Base-by-base conservation (phyloP, 2,888 invertebrate genomes). In the Poecilus cupreus region DNA sequence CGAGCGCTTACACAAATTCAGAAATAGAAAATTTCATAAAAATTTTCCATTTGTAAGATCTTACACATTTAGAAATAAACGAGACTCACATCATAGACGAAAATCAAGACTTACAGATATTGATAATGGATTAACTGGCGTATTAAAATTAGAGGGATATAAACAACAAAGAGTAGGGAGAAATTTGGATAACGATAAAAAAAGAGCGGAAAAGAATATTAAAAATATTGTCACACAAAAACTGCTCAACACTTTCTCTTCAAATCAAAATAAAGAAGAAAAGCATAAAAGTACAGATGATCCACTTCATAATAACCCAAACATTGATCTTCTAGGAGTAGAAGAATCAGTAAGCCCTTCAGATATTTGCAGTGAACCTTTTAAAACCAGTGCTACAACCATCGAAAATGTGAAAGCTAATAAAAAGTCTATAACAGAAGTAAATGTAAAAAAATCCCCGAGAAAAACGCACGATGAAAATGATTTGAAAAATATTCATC, bases 81-180 rank as follows among this genome's bases (percentile, higher is more conserved):
- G 72, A 5, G 46, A 72, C 8, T 43, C 26, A 18, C 37, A 39
- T n/a, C 37, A 37, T 1, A 13, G 43, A 20, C 22, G 39, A 26
- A 54, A 54, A 77, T 18, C 26, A 37, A 51, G 51, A 51, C 11
- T 51, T 3, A 57, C 13, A 24, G 54, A 76, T 76, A 57, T 51
- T 11, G 57, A 76, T 32, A 57, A 76, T 76, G 76, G 76, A 10
- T 32, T 76, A 54, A 76, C 54, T 10, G 76, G 76, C 3, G 76
- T 76, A 16, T 57, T 76, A 32, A 76, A 57, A 76, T 11, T 39
- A 72, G 13, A 46, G 1, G 46, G 46, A 5, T 76, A 76, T 37
- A 76, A 76, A 10, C 13, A 37, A 18, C 51, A 76, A 76, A 43
- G 32, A 16, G 76, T 76, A 13, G 13, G 32, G 20, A 57, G 24